These are phyloP conservation scores for Rhadina sibilatrix DNA, from an alignment of 2,113 vertebrate genomes.

Conservation along the genomic window DNA sequence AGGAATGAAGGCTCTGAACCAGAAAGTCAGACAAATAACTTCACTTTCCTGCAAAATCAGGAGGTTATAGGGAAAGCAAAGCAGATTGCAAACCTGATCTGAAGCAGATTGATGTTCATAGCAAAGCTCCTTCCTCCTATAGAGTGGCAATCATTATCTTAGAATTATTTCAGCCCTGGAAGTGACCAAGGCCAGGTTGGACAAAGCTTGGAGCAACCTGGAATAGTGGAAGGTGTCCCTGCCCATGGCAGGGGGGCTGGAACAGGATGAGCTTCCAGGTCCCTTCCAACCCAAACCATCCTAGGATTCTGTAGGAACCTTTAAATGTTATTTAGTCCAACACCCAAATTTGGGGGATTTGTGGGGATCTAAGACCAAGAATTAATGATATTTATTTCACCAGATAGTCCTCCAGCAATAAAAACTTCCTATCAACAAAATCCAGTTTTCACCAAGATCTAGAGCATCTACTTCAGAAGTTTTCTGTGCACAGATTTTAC, in stretches of 20 bases:
- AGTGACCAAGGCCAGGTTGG: background rate
- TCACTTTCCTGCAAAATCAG: background rate
- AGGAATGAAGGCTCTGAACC: background rate
- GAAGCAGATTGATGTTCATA: background rate
- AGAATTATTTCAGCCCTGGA: background rate
- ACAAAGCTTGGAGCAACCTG: fast-evolving
- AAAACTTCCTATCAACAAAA: background rate
- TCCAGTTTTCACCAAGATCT: background rate
- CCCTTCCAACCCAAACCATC: background rate
- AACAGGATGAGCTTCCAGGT: background rate
- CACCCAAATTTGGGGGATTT: background rate
- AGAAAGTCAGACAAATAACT: background rate
- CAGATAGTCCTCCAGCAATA: background rate
- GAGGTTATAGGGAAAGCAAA: background rate
- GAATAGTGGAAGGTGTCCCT: background rate
- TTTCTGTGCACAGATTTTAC: background rate
- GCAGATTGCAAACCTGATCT: background rate
- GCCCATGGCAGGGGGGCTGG: background rate
- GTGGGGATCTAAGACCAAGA: background rate
- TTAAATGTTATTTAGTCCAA: background rate
- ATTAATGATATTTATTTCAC: background rate
- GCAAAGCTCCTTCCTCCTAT: background rate
- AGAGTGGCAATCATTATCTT: too few species aligned
- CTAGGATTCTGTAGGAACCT: background rate
- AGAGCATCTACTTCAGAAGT: background rate